Conservation (phyloP, 2,113 vertebrate genomes). For the Mormyrus lacerda region DNA sequence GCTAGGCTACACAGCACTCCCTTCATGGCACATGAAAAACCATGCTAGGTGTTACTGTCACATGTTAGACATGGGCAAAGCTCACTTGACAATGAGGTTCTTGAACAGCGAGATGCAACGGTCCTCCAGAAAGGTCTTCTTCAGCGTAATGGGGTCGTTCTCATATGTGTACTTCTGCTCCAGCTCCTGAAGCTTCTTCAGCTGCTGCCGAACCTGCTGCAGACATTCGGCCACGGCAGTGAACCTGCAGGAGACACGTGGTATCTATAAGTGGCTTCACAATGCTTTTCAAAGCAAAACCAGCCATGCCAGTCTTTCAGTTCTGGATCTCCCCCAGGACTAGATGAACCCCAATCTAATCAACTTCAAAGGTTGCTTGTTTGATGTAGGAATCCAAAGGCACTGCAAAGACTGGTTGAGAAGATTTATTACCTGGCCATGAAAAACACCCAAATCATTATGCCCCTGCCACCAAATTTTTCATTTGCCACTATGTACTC, state of each 20-base stretch:
- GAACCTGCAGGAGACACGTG: conserved; percentile 64
- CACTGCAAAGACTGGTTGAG: neutral
- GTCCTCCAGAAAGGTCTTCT: conserved; percentile 59
- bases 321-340: neutral
- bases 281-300: neutral
- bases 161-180: conserved; percentile 67
- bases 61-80: neutral
- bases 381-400: neutral
- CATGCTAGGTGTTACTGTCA: neutral
- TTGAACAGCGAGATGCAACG: conserved; percentile 58
- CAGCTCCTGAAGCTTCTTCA: conserved; percentile 79
- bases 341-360: neutral
- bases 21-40: neutral
- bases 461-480: neutral
- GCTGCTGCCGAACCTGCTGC: conserved; percentile 70
- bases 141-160: conserved; percentile 54
- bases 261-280: neutral
- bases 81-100: conserved; percentile 76
- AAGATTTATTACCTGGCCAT: neutral
- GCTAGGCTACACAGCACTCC: neutral
- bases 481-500: neutral
- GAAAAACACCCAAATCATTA: neutral
- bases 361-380: neutral
- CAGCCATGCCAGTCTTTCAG: neutral
- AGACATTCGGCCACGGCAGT: conserved; percentile 72